Evolutionary conservation across 2,797 vertebrate species (phyloP).

Genomic region (Rhinichthys osculus): DNA sequence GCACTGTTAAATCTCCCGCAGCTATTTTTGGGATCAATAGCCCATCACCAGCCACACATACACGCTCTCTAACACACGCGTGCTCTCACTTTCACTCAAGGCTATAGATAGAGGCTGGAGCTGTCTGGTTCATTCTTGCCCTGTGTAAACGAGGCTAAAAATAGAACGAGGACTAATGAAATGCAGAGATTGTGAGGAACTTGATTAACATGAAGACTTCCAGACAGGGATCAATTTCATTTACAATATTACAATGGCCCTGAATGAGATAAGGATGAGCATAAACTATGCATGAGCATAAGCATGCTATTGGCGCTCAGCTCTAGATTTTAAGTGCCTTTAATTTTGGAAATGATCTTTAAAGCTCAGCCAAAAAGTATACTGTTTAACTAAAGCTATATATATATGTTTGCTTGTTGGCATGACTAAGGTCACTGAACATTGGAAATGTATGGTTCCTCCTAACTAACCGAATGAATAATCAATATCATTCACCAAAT

Average conservation of each 20-base stretch:
- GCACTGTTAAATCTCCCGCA: conserved; percentile 44
- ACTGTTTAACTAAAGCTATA: background rate
- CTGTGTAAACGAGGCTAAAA: conserved; percentile 63
- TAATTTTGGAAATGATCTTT: background rate
- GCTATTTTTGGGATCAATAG: conserved; percentile 64
- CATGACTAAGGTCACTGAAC: conserved; percentile 7
- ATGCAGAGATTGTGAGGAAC: conserved; percentile 60
- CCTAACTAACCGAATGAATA: background rate
- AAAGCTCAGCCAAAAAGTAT: background rate
- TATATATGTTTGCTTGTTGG: background rate
- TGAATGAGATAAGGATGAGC: conserved; percentile 38
- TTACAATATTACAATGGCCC: conserved; percentile 47
- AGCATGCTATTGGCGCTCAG: background rate
- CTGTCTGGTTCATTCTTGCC: conserved; percentile 57
- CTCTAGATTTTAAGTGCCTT: conserved; percentile 3
- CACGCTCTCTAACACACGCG: conserved; percentile 37
- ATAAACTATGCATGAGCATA: conserved; percentile 19
- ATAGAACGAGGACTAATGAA: conserved; percentile 65
- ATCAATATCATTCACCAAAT: background rate
- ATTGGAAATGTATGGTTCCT: background rate
- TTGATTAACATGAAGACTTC: conserved; percentile 60
- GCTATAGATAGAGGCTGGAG: conserved; percentile 61
- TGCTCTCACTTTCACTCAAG: conserved; percentile 48
- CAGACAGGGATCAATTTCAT: conserved; percentile 55
- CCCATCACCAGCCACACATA: conserved; percentile 46